Conservation (phyloP, 2,113 vertebrate species). For the Antechinus flavipes region DNA sequence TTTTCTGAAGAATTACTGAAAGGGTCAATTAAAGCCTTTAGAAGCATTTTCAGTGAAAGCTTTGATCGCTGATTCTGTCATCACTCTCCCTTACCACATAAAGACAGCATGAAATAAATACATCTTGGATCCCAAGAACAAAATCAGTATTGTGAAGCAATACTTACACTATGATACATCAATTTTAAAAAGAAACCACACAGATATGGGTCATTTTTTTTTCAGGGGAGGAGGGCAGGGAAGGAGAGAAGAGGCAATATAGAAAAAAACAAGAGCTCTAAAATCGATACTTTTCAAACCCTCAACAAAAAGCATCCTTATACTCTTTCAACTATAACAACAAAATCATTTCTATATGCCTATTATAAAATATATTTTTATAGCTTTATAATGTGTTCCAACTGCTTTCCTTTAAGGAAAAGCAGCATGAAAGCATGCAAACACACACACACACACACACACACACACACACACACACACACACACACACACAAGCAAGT, state of each 20-base stretch:
- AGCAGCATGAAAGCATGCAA: constrained; percentile 35
- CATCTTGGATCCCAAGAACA: constrained; percentile 42
- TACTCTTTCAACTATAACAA: not conserved
- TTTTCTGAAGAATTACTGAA: not conserved
- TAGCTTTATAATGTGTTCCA: constrained; percentile 59
- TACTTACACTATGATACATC: not conserved
- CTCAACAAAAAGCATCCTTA: not conserved
- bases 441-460: constrained; percentile 32
- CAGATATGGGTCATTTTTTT: not conserved
- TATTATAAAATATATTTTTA: constrained; percentile 31
- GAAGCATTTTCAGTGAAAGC: constrained; percentile 29
- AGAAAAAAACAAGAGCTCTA: not conserved
- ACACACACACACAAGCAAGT: constrained; percentile 40
- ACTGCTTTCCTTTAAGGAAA: constrained; percentile 52
- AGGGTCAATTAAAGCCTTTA: constrained; percentile 42
- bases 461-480: constrained; percentile 37
- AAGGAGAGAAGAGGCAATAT: rapidly evolving
- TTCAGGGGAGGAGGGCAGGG: not conserved
- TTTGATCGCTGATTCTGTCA: constrained; percentile 58
- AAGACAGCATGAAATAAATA: not conserved
- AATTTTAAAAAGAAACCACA: not conserved
- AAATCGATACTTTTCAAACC: constrained; percentile 41
- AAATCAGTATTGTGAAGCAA: not conserved
- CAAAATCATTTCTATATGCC: not conserved
- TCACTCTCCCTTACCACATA: constrained; percentile 40